phyloP scores from a whole-genome alignment of 2,113 vertebrate species.

The Oceanites oceanicus region DNA sequence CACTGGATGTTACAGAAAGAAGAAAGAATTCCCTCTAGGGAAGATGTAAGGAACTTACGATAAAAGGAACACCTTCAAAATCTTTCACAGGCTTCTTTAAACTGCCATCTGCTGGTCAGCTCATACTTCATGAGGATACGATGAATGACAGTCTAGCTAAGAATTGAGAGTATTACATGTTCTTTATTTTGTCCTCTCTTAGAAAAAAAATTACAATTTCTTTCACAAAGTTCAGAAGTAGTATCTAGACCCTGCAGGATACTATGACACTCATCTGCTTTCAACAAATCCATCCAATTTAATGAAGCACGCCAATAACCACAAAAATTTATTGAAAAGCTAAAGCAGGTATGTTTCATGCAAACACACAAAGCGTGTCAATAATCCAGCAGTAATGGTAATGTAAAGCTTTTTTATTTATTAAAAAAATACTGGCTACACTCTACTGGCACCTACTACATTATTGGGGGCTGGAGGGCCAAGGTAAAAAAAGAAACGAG shows the following conservation, averaged over 20 bases:
- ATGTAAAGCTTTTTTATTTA: slow-evolving; percentile 25
- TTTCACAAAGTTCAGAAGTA: background rate
- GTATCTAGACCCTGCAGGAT: background rate
- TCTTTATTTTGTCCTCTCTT: slow-evolving; percentile 16
- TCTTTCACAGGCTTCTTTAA: slow-evolving; percentile 22
- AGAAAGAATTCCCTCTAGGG: slow-evolving; percentile 51
- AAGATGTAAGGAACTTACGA: background rate
- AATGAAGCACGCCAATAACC: slow-evolving; percentile 5
- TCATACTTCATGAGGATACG: background rate
- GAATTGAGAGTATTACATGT: background rate
- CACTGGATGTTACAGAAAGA: slow-evolving; percentile 46
- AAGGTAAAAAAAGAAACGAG: background rate
- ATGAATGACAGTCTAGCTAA: background rate
- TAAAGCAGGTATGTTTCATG: slow-evolving; percentile 18
- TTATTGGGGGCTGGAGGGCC: background rate
- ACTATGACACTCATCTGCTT: background rate
- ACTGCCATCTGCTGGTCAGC: slow-evolving; percentile 54
- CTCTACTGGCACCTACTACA: slow-evolving; percentile 33
- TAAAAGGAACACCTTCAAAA: background rate
- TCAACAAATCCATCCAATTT: background rate
- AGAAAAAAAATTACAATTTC: background rate
- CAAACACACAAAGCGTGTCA: background rate
- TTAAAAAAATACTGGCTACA: slow-evolving; percentile 46
- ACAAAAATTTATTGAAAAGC: slow-evolving; percentile 19
- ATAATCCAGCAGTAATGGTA: background rate